Percentiles rank a stretch among this genome's conserved stretches.
Conservation (phyloP, 2,113 vertebrate species). For the Myocastor coypus region DNA sequence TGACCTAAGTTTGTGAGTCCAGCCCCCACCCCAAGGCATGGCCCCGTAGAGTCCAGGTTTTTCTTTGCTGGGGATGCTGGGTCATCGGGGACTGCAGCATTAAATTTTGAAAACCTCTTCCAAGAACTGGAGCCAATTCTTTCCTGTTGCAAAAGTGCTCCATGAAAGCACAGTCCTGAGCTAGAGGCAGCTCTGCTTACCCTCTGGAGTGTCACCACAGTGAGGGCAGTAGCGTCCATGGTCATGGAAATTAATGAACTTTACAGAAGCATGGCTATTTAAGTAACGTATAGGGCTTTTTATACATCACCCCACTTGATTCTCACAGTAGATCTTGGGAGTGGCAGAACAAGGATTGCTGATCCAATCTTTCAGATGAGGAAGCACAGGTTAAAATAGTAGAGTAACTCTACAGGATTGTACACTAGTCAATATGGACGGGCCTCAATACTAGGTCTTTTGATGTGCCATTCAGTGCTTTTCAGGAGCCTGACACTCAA, state of each 20-base stretch:
- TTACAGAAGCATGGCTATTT: neutral
- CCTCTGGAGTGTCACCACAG: neutral
- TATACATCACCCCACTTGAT: neutral
- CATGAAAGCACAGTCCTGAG: neutral
- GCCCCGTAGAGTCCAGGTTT: neutral
- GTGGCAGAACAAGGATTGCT: neutral
- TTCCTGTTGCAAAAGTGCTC: conserved; percentile 5
- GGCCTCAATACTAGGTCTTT: neutral
- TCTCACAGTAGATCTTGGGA: conserved; percentile 24
- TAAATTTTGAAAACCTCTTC: neutral
- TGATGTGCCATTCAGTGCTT: neutral
- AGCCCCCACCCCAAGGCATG: neutral
- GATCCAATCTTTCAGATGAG: neutral
- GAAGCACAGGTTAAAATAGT: neutral
- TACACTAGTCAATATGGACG: no score
- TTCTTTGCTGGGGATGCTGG: neutral
- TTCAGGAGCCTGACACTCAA: neutral
- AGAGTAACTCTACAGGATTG: neutral
- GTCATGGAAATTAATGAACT: neutral
- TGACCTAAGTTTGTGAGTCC: neutral
- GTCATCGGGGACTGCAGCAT: neutral
- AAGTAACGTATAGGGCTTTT: neutral
- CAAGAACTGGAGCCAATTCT: neutral
- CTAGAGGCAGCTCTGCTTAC: neutral
- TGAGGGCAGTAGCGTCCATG: neutral